Conservation (phyloP, 2,797 vertebrate genomes). For the Myiotriccus ornatus region DNA sequence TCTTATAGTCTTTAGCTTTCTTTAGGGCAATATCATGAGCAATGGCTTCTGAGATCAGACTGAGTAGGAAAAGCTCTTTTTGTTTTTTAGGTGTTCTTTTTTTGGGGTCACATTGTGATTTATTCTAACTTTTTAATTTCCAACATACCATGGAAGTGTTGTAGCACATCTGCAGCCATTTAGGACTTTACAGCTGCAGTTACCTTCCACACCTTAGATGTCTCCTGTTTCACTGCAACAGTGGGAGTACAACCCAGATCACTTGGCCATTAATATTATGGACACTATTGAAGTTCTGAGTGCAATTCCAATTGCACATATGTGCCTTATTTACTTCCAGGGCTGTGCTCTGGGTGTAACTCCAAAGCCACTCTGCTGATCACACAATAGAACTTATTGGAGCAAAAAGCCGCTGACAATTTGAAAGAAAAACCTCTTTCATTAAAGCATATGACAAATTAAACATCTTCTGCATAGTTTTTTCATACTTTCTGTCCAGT, state of each 20-base stretch:
- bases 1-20: neutral
- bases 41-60: neutral
- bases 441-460: neutral
- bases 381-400: neutral
- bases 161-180: neutral
- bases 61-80: neutral
- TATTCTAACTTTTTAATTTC: neutral
- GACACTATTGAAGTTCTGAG: rapidly evolving
- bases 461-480: neutral
- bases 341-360: neutral
- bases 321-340: neutral
- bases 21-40: neutral
- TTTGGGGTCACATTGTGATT: neutral
- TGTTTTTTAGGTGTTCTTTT: neutral
- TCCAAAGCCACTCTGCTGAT: neutral
- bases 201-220: neutral
- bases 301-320: rapidly evolving
- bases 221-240: neutral
- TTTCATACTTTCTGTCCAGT: neutral
- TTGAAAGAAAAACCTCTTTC: rapidly evolving
- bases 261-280: neutral
- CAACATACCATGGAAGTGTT: neutral
- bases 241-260: neutral
- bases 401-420: neutral
- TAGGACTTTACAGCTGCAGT: neutral